Base-by-base conservation (phyloP, 2,113 vertebrate genomes). In the Hippoglossus stenolepis region DNA sequence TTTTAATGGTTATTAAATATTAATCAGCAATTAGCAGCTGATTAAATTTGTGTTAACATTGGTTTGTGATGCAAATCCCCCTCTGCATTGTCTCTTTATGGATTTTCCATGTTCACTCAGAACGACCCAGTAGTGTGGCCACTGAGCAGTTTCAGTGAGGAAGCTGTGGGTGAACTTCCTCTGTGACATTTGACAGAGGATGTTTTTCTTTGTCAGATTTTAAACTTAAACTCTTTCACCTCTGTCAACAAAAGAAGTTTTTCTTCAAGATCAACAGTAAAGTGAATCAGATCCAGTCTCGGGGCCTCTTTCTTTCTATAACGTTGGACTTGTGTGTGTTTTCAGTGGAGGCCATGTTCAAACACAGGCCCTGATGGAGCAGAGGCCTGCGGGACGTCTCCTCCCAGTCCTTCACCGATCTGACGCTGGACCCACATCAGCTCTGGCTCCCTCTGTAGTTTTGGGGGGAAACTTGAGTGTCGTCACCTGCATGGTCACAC, bases 291-390 rank as follows among this genome's bases (percentile, higher is more conserved):
- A 40, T 35, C 1, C 58, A 21, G 28, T 7, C 31, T 7, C 31
- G 0, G 6, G 31, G 2, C 12, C 1, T 2, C n/a, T 2, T 2
- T 49, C 1, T 8, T 11, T 45, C 15, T 45, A 35, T 79, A 9
- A 87, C 20, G 63, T 28, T 53, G 24, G 2, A 18, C 31, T 77
- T 21, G 69, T 7, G 0, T 87, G 45, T 85, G 17, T 81, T 71
- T 91, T 3, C 69, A 95, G 95, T 95, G 93, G 94, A 94, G 58
- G 95, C 94, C n/a, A 66, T 90, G 76, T 94, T 95, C 77, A 95
- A 89, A 72, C 94, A 90, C 84, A 88, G 82, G 68, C 88, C 86
- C 76, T 94, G 90, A 95, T 51, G 67, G 79, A 81, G 12, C 75
- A 13, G 28, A 24, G 20, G 65, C 38, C 75, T 31, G 31, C 12